Conservation (phyloP, 2,113 vertebrate species). For the Urocolius indicus region DNA sequence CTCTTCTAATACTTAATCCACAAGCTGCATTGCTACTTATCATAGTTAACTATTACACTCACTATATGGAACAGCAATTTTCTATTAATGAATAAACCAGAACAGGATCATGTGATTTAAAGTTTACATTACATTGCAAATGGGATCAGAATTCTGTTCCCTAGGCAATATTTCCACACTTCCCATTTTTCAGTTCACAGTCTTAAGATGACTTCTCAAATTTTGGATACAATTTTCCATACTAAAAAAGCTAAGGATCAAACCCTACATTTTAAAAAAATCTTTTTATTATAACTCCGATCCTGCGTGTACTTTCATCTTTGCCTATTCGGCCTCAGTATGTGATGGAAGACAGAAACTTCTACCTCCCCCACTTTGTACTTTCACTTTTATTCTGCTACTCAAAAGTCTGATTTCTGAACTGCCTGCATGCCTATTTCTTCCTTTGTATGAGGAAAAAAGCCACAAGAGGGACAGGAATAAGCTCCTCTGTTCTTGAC, state of each 20-base stretch:
- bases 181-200: background rate
- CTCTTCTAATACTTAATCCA: background rate
- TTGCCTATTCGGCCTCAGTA: background rate
- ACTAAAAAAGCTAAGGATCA: background rate
- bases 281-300: background rate
- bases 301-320: background rate
- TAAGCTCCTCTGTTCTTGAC: accelerated
- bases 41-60: background rate
- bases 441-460: background rate
- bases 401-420: background rate
- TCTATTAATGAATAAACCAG: background rate
- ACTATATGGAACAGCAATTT: background rate
- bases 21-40: background rate
- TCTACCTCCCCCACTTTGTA: background rate
- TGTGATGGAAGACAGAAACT: background rate
- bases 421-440: background rate
- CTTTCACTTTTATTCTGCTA: background rate
- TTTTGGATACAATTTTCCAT: background rate
- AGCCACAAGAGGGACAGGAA: background rate
- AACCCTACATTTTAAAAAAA: background rate
- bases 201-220: background rate
- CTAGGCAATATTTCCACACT: background rate
- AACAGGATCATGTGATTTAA: background rate
- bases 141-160: background rate
- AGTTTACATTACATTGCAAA: background rate